Conservation (phyloP, 2,888 invertebrate genomes). For the Cosmia pyralina region DNA sequence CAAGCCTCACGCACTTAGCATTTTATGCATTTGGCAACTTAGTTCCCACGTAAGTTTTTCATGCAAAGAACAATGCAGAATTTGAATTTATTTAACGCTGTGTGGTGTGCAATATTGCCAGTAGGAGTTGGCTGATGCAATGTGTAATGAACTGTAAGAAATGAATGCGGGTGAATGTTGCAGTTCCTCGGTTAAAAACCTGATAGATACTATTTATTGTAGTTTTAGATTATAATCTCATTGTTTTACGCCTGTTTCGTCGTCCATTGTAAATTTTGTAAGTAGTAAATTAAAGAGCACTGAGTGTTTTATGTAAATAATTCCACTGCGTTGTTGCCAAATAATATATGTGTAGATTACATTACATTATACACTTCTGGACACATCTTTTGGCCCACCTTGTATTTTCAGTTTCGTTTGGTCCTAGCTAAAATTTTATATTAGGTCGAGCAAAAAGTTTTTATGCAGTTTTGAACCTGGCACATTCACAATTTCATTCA, state of each 20-base stretch:
- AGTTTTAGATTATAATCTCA: slow-evolving; percentile 62
- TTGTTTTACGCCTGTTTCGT: slow-evolving; percentile 63
- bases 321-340: slow-evolving; percentile 64
- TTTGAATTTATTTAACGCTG: slow-evolving; percentile 49
- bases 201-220: slow-evolving; percentile 67
- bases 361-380: no score
- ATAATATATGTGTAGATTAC: slow-evolving; percentile 49
- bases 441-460: no score
- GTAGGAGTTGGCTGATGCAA: slow-evolving; percentile 58
- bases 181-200: slow-evolving; percentile 69
- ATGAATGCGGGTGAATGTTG: slow-evolving; percentile 63
- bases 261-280: slow-evolving; percentile 65
- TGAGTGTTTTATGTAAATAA: slow-evolving; percentile 64
- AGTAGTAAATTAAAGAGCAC: slow-evolving; percentile 57
- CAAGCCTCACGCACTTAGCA: slow-evolving; percentile 71
- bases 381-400: no score
- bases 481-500: no score
- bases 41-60: slow-evolving; percentile 64
- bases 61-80: slow-evolving; percentile 44
- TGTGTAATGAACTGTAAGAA: slow-evolving; percentile 61
- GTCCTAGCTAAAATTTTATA: no score
- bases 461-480: no score
- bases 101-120: slow-evolving; percentile 59
- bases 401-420: no score
- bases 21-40: slow-evolving; percentile 55